These are phyloP conservation scores for Drosophila lacertosa DNA, from an alignment of 1,140 invertebrate genomes.

Conservation along the genomic window DNA sequence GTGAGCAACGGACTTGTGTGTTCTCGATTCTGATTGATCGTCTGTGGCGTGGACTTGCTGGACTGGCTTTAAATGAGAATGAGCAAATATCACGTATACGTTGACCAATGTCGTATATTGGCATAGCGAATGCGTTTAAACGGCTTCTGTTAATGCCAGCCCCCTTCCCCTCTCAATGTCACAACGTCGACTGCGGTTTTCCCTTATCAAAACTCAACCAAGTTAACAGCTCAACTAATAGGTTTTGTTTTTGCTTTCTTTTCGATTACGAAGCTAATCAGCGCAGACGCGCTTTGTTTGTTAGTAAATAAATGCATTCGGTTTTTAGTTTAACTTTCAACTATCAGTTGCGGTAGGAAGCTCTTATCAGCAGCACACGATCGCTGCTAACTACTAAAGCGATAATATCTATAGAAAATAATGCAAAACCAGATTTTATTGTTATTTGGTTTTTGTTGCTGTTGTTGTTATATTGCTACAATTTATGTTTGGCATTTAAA, in stretches of 20 bases:
- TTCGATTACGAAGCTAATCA: conserved; percentile 29
- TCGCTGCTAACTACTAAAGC: not conserved
- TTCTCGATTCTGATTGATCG: conserved; percentile 39
- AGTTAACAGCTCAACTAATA: not conserved
- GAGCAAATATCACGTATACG: conserved; percentile 44
- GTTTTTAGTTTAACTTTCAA: conserved; percentile 1
- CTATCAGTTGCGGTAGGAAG: conserved; percentile 10
- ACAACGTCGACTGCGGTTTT: not conserved
- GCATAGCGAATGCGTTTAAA: conserved; percentile 32
- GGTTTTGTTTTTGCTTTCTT: not conserved
- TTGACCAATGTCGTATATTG: conserved; percentile 39
- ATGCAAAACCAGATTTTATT: not conserved
- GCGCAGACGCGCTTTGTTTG: conserved; percentile 18
- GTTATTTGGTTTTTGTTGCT: not conserved
- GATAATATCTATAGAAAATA: not conserved
- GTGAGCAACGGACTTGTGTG: conserved; percentile 20
- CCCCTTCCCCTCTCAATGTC: not conserved
- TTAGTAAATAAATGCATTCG: conserved; percentile 46
- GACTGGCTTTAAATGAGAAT: not conserved
- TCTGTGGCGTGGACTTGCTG: not conserved
- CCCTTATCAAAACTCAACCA: conserved; percentile 20
- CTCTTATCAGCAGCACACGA: conserved; percentile 13
- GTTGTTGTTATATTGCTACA: not conserved
- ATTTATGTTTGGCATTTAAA: not conserved
- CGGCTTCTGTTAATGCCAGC: conserved; percentile 18